These are phyloP conservation scores for Morone saxatilis DNA, from an alignment of 2,113 vertebrate genomes.

Conservation along the genomic window DNA sequence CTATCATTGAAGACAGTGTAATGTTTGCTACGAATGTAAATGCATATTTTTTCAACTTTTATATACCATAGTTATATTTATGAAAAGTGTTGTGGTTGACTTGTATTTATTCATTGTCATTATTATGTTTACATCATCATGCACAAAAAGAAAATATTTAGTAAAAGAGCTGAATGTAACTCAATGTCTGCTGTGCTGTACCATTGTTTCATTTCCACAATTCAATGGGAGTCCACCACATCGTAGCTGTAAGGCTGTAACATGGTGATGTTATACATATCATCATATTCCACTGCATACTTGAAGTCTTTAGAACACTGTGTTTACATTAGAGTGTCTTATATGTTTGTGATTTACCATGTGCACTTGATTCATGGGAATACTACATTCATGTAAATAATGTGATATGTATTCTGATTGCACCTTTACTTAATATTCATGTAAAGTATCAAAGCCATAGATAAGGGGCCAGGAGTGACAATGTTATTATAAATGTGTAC, in stretches of 20 bases:
- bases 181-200: conserved; percentile 57
- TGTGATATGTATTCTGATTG: conserved; percentile 54
- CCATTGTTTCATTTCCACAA: conserved; percentile 43
- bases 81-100: conserved; percentile 73
- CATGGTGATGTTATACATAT: conserved; percentile 50
- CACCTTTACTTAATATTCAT: conserved; percentile 61
- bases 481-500: conserved; percentile 60
- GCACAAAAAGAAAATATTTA: conserved; percentile 48
- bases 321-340: conserved; percentile 72
- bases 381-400: conserved; percentile 44
- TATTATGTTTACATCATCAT: conserved; percentile 69
- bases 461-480: conserved; percentile 37
- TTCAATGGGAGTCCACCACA: conserved; percentile 38
- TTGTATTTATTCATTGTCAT: conserved; percentile 56
- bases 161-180: conserved; percentile 72
- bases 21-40: conserved; percentile 84
- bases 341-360: conserved; percentile 53
- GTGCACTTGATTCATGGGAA: conserved; percentile 42
- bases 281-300: conserved; percentile 55
- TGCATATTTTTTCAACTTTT: conserved; percentile 85
- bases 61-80: conserved; percentile 83
- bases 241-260: conserved; percentile 36
- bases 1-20: conserved; percentile 70
- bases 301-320: conserved; percentile 65
- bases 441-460: conserved; percentile 73